Base-by-base conservation (phyloP, 2,888 invertebrate species). In the Cactoblastis cactorum region DNA sequence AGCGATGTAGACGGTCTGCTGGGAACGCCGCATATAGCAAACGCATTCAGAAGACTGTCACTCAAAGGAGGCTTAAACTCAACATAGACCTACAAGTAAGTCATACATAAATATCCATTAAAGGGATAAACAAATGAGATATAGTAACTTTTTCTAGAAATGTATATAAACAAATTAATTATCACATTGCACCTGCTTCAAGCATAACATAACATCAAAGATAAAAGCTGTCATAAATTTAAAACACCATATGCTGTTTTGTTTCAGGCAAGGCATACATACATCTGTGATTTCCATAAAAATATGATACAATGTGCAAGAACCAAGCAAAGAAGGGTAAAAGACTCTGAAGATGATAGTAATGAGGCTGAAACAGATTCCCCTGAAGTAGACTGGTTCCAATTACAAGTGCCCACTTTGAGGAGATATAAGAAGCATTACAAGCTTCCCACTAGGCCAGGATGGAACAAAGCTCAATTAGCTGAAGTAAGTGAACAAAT, bases 11-110 rank as follows among this genome's bases (percentile, higher is more conserved):
- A 59, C 93, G 97, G 73, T 92, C 94, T 51, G 98, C 97, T 63
- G 97, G 97, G 58, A 97, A 97, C 91, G 98, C 98, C 63, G 96
- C 97, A 41, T 98, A 98, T 88, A 98, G 97, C 85, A 98, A 98
- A 82, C 93, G 98, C 63, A 97, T 98, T 69, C 98, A 98, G 84
- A 98, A 98, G 83, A 98, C 96, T 52, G 98, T 98, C 32, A 95
- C 96, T 49, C 97, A 97, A 74, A 92, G 97, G 70, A 93, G 96
- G 69, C 92, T 98, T 37, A 97, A 97, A 77, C 93, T 98, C 37
- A 94, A 94, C 77, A 94, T 96, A 65, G 98, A 98, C 87, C 93
- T 80, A 56, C 86, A 87, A 80, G 86, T 87, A 65, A 60, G 67
- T 65, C 12, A 17, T 37, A 11, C 12, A 2, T 2, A 32, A n/a